phyloP scores from a whole-genome alignment of 2,888 invertebrate genomes.

The Pocota personata region DNA sequence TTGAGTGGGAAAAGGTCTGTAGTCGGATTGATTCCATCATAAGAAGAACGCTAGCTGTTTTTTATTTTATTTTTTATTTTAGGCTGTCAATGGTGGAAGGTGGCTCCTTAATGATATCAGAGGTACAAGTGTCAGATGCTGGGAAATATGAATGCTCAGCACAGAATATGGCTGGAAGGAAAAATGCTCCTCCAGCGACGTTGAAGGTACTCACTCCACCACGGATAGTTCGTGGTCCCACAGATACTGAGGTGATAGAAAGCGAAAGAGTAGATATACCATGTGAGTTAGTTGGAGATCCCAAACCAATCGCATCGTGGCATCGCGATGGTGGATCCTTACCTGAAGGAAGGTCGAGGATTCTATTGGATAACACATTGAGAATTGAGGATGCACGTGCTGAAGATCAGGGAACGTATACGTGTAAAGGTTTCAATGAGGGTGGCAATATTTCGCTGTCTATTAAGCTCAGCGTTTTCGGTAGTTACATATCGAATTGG shows the following conservation, averaged over 20 bases:
- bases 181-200: slow-evolving; percentile 75
- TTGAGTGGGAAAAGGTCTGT: slow-evolving; percentile 76
- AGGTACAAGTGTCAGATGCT: slow-evolving; percentile 76
- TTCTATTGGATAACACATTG: slow-evolving; percentile 76
- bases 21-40: not conserved
- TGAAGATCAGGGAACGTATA: slow-evolving; percentile 76
- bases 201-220: slow-evolving; percentile 77
- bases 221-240: slow-evolving; percentile 75
- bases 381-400: slow-evolving; percentile 76
- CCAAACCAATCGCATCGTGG: slow-evolving; percentile 76
- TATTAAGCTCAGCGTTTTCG: slow-evolving; percentile 76
- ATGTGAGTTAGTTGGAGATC: slow-evolving; percentile 76
- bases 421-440: slow-evolving; percentile 76
- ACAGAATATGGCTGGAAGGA: slow-evolving; percentile 77
- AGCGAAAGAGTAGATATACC: slow-evolving; percentile 76
- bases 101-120: slow-evolving; percentile 77
- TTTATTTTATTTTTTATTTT: too few relatives aligned
- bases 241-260: slow-evolving; percentile 77
- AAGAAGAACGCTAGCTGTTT: not conserved
- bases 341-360: slow-evolving; percentile 76
- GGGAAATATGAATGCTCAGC: slow-evolving; percentile 77
- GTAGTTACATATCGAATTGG: slow-evolving; percentile 50
- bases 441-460: slow-evolving; percentile 76
- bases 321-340: slow-evolving; percentile 75
- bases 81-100: slow-evolving; percentile 76